Percentiles rank a stretch among this genome's conserved stretches.
These are phyloP conservation scores for Tenualosa thibaudeaui DNA, from an alignment of 2,797 vertebrate genomes.

Conservation along the genomic window DNA sequence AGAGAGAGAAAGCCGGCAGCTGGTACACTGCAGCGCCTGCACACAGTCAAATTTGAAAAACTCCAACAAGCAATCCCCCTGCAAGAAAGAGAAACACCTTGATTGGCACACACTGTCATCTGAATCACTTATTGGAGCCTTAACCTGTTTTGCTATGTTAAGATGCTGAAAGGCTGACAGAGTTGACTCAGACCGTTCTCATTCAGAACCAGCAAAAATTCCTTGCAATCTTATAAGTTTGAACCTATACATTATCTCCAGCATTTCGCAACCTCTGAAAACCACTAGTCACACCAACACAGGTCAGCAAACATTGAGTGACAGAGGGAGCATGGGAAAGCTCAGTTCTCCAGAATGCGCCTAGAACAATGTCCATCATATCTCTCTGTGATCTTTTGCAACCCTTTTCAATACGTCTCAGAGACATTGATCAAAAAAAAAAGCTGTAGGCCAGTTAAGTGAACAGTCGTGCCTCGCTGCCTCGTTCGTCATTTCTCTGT, in stretches of 20 bases:
- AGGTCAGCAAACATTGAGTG: neutral
- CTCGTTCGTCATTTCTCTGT: neutral
- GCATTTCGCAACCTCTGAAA: neutral
- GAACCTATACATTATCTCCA: neutral
- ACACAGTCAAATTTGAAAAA: neutral
- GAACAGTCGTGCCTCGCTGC: neutral
- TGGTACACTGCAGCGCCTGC: neutral
- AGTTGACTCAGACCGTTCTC: neutral
- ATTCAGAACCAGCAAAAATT: neutral
- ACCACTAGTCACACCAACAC: neutral
- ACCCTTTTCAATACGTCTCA: neutral
- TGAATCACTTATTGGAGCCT: neutral
- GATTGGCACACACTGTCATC: neutral
- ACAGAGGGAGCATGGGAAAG: neutral
- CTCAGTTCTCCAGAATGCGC: neutral
- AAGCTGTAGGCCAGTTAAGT: neutral
- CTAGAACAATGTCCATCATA: neutral
- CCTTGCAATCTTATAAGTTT: neutral
- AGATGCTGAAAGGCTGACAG: neutral
- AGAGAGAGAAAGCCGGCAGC: neutral
- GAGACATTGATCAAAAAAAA: neutral
- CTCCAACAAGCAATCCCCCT: neutral
- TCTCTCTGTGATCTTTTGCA: conserved; percentile 1
- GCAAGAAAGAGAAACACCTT: neutral
- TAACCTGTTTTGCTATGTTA: neutral